phyloP scores from a whole-genome alignment of 2,113 vertebrate genomes.

The Atractosteus spatula region DNA sequence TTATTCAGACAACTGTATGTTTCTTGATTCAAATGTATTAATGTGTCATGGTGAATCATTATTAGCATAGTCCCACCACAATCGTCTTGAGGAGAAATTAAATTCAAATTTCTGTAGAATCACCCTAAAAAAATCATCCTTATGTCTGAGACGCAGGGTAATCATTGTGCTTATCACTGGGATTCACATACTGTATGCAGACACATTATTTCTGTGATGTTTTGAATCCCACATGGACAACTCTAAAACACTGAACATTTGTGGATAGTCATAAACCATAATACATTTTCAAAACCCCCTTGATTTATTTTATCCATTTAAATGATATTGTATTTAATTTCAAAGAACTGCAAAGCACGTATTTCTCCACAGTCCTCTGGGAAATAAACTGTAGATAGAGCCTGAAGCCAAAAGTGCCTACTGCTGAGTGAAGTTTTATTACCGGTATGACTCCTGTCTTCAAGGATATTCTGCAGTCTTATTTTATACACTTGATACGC shows the following conservation, averaged over 20 bases:
- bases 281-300: conserved; percentile 7
- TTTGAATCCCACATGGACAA: conserved; percentile 7
- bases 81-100: too few species aligned
- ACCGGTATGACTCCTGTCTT: conserved; percentile 16
- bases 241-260: conserved; percentile 8
- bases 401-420: conserved; percentile 24
- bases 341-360: conserved; percentile 8
- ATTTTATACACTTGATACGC: too few species aligned
- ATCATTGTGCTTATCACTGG: too few species aligned
- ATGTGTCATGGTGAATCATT: too few species aligned
- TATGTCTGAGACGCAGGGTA: too few species aligned
- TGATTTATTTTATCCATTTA: conserved; percentile 27
- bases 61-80: too few species aligned
- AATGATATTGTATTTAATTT: conserved; percentile 24
- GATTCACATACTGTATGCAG: too few species aligned
- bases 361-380: conserved; percentile 8
- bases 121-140: too few species aligned
- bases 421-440: conserved; percentile 28
- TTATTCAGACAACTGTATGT: too few species aligned
- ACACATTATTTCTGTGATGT: neutral
- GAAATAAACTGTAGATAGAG: conserved; percentile 19
- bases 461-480: too few species aligned
- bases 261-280: conserved; percentile 24
- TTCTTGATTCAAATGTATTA: too few species aligned
- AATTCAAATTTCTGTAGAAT: too few species aligned